Percentiles rank a stretch among this genome's conserved stretches.
phyloP scores from a whole-genome alignment of 2,797 vertebrate species.

The Muscicapa comitata region DNA sequence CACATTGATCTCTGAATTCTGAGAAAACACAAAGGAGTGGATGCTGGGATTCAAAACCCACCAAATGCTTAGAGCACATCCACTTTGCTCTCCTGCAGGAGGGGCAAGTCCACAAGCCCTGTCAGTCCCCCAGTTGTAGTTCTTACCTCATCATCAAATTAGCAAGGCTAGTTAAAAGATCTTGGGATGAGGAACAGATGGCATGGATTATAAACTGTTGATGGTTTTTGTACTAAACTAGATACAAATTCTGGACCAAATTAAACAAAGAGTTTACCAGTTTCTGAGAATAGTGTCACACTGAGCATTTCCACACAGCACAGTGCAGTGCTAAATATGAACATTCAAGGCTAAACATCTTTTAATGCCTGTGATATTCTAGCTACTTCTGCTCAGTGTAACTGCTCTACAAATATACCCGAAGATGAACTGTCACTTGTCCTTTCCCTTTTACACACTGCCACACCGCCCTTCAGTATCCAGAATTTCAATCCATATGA shows the following conservation, averaged over 20 bases:
- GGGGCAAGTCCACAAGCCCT: neutral
- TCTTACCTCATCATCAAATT: conserved; percentile 22
- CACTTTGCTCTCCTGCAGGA: neutral
- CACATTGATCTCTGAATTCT: conserved; percentile 60
- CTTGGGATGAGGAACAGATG: conserved; percentile 17
- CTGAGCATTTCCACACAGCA: neutral
- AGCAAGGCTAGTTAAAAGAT: conserved; percentile 10
- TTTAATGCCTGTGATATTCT: neutral
- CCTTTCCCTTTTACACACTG: neutral
- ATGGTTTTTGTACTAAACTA: neutral
- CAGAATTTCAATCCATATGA: neutral
- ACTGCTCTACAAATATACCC: neutral
- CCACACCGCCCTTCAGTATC: neutral
- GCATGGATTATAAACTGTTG: neutral
- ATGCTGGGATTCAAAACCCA: conserved; percentile 19
- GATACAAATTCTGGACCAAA: neutral
- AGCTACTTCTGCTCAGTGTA: neutral
- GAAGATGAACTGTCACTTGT: neutral
- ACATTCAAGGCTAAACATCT: neutral
- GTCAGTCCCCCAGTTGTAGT: neutral
- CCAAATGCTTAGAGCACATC: neutral
- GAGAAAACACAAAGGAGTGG: conserved; percentile 5
- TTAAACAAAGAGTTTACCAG: neutral
- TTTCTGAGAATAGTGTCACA: neutral
- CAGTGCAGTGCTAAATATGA: neutral